These are phyloP conservation scores for Halcyon badia DNA, from an alignment of 2,797 vertebrate species.

Conservation along the genomic window DNA sequence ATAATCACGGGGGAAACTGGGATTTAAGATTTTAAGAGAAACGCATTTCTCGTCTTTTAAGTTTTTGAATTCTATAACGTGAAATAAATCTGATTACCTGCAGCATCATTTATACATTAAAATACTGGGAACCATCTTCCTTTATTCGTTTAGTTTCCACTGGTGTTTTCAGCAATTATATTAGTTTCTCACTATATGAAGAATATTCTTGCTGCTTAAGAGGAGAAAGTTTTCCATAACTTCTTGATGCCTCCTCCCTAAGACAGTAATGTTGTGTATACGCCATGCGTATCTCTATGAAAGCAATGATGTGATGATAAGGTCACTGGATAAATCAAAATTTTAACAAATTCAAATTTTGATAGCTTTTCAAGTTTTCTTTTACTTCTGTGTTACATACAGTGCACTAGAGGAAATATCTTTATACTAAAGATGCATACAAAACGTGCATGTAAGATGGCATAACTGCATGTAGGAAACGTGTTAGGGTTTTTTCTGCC, in stretches of 20 bases:
- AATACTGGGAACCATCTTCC: neutral
- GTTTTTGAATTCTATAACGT: neutral
- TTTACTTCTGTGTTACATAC: neutral
- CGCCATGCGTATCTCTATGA: neutral
- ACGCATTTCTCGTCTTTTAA: neutral
- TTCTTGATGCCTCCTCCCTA: neutral
- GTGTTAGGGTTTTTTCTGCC: neutral
- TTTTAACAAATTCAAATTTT: neutral
- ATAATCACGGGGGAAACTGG: neutral
- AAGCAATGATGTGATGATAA: neutral
- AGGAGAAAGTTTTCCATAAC: neutral
- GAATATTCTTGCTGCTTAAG: neutral
- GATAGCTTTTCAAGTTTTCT: constrained; percentile 25
- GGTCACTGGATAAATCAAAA: neutral
- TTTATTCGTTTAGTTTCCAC: neutral
- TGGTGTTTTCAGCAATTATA: neutral
- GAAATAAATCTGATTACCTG: neutral
- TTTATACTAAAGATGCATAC: neutral
- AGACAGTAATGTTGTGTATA: neutral
- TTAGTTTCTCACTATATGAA: neutral
- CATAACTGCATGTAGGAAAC: neutral
- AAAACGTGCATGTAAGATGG: neutral
- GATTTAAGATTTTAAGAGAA: neutral
- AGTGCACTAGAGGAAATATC: neutral
- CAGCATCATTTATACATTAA: neutral